phyloP scores from a whole-genome alignment of 2,888 invertebrate species.

The Leuctra nigra region DNA sequence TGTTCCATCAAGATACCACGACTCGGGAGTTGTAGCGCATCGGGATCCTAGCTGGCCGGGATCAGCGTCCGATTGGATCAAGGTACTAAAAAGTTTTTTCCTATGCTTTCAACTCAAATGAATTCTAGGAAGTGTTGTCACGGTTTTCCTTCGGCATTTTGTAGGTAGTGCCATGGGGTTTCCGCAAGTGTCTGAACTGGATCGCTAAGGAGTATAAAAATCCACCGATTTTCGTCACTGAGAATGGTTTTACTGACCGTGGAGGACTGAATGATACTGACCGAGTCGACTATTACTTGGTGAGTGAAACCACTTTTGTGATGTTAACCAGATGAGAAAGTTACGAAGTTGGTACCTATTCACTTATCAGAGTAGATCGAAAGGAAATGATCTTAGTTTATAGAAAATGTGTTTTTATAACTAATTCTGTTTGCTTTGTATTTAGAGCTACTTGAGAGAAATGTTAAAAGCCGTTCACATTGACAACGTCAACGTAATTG shows the following conservation, averaged over 20 bases:
- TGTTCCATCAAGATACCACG: slow-evolving; percentile 33
- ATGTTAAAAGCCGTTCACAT: slow-evolving; percentile 46
- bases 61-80: slow-evolving; percentile 44
- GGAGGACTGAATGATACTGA: slow-evolving; percentile 20
- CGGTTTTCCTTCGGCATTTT: too few species aligned
- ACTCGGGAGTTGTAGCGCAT: slow-evolving; percentile 43
- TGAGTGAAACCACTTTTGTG: too few species aligned
- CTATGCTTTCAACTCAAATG: too few species aligned
- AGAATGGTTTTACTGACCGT: slow-evolving; percentile 24
- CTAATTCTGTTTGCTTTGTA: too few species aligned
- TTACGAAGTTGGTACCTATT: too few species aligned
- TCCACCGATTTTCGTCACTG: slow-evolving; percentile 20
- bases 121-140: too few species aligned
- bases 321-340: too few species aligned
- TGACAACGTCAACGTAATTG: slow-evolving; percentile 47
- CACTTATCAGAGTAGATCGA: too few species aligned
- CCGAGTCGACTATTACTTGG: slow-evolving; percentile 17
- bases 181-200: slow-evolving; percentile 23
- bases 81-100: too few species aligned
- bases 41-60: slow-evolving; percentile 42
- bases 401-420: too few species aligned
- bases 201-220: slow-evolving; percentile 20
- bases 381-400: too few species aligned
- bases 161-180: slow-evolving; percentile 35
- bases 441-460: slow-evolving; percentile 47